Evolutionary conservation across 2,888 invertebrate species (phyloP).

Genomic region (Epinotia brunnichana): DNA sequence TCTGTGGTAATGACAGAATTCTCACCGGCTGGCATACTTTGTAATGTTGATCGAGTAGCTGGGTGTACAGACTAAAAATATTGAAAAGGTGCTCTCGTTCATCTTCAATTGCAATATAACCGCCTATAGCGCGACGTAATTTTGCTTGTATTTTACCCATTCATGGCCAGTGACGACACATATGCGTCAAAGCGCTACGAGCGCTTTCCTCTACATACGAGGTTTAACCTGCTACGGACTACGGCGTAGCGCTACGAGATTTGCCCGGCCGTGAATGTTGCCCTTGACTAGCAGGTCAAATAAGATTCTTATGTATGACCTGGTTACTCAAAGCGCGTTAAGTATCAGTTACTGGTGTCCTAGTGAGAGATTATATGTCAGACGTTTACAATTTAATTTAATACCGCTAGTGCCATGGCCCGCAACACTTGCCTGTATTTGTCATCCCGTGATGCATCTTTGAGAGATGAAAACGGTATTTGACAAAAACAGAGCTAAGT

Average conservation of each 20-base stretch:
- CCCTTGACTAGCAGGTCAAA: no score
- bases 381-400: background rate
- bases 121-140: background rate
- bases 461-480: background rate
- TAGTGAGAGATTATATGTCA: slow-evolving; percentile 2
- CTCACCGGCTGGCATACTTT: background rate
- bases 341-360: background rate
- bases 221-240: no score
- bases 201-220: no score
- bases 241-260: no score
- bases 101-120: background rate
- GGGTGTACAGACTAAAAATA: background rate
- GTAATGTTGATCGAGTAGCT: background rate
- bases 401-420: slow-evolving; percentile 18
- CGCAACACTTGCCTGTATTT: slow-evolving; percentile 17
- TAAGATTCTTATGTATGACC: background rate
- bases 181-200: no score
- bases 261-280: no score
- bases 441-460: background rate
- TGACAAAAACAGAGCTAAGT: slow-evolving; percentile 1
- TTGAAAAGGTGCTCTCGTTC: background rate
- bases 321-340: background rate
- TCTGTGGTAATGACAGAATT: no score
- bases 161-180: no score
- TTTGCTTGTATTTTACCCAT: no score